Percentiles rank a stretch among this genome's conserved stretches.
These are phyloP conservation scores for Dione vanillae DNA, from an alignment of 2,888 invertebrate species.

Conservation along the genomic window DNA sequence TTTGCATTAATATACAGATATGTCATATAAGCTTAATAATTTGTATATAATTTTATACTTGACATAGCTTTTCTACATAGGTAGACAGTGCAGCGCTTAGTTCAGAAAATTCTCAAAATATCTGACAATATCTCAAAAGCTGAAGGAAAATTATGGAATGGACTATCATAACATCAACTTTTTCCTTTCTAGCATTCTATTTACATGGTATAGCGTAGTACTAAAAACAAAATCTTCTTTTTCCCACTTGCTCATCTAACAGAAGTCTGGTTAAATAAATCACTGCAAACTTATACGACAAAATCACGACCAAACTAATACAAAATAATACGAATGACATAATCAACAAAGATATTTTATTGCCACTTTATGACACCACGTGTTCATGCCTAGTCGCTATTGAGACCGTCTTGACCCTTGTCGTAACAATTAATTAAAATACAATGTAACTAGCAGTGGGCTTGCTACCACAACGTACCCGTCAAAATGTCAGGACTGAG, in stretches of 20 bases:
- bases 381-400: slow-evolving; percentile 71
- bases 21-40: too few relatives aligned
- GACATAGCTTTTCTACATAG: too few relatives aligned
- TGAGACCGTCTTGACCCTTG: slow-evolving; percentile 61
- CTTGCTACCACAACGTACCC: slow-evolving; percentile 50
- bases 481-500: slow-evolving; percentile 56
- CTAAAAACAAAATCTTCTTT: neutral
- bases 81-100: too few relatives aligned
- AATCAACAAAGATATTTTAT: slow-evolving; percentile 47
- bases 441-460: slow-evolving; percentile 59
- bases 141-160: too few relatives aligned
- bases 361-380: slow-evolving; percentile 56
- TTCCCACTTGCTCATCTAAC: too few relatives aligned
- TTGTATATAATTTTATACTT: too few relatives aligned
- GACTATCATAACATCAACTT: neutral
- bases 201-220: neutral
- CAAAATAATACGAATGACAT: slow-evolving; percentile 15
- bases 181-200: neutral
- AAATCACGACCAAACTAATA: slow-evolving; percentile 20
- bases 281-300: neutral
- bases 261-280: neutral
- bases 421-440: slow-evolving; percentile 80
- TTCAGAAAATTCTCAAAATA: too few relatives aligned
- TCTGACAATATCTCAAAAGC: too few relatives aligned
- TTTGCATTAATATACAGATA: too few relatives aligned